Evolutionary conservation across 2,113 vertebrate species (phyloP), one percentile per base, ranked within the genome.

Genomic region (Chloropsis hardwickii): DNA sequence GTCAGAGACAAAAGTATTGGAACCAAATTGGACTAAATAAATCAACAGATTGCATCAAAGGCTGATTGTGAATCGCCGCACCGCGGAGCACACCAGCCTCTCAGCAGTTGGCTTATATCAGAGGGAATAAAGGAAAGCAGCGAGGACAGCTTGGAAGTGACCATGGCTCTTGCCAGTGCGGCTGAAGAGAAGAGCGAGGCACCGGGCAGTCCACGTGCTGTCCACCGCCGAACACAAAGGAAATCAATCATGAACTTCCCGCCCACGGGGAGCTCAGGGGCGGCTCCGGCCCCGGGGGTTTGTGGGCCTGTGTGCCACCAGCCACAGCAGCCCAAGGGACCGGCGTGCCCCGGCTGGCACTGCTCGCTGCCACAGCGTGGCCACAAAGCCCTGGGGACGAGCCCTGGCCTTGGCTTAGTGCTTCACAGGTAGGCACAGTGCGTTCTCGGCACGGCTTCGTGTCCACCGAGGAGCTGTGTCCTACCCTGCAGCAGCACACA

Each of bases 361-460:
- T 10, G 56, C 40, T 15, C 11, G 1, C 62, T 17, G 72, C 2
- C 72, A 14, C 39, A 15, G 33, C 11, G 0, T 0, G 1, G 69
- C 37, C 58, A 14, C 44, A 37, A 3, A 37, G 40, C 79, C 14
- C 24, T 0, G 3, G 10, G 45, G 56, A 37, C n/a, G 5, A 24
- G 42, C 27, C 40, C 50, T 1, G 20, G 48, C 31, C 42, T 8
- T 0, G 11, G 19, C 48, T 24, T 4, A 6, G 7, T 0, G 45
- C 60, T 31, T 2, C 12, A 0, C 60, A 33, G 20, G 50, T 1
- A 1, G 29, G 56, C 2, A 8, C 58, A 1, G 45, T 0, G 69
- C 39, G 39, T 8, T 51, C 50, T 27, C 17, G 5, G 25, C 3
- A 1, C 4, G 2, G 48, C 69, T 40, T 5, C 0, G 1, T 18